A percentile compares a stretch with the other conserved stretches of the same genome.
phyloP scores from a whole-genome alignment of 2,797 vertebrate genomes.

The Muraenolepis orangiensis region DNA sequence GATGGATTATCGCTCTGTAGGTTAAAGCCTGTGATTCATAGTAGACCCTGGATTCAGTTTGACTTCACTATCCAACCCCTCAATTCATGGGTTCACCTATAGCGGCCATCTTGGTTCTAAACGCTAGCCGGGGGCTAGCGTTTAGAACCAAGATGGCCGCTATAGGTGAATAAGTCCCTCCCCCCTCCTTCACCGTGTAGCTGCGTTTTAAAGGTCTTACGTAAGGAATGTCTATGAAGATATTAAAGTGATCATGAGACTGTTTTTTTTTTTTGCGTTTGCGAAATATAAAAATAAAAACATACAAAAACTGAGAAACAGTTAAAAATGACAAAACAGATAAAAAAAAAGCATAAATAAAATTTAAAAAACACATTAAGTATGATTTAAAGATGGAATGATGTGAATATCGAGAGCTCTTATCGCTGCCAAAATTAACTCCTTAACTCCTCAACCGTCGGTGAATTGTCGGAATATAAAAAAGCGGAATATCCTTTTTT shows the following conservation, averaged over 20 bases:
- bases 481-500: conserved; percentile 62
- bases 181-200: no score
- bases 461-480: conserved; percentile 72
- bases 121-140: no score
- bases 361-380: conserved; percentile 51
- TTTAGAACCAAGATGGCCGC: conserved; percentile 29
- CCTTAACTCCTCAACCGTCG: conserved; percentile 56
- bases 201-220: neutral
- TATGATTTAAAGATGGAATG: conserved; percentile 34
- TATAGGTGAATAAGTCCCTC: conserved; percentile 23
- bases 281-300: neutral
- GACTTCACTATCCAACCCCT: no score
- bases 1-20: conserved; percentile 19
- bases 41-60: no score
- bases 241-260: conserved; percentile 50
- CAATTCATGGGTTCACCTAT: conserved; percentile 24
- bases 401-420: conserved; percentile 53
- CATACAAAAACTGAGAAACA: conserved; percentile 40
- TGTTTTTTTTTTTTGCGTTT: neutral
- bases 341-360: conserved; percentile 68
- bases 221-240: conserved; percentile 66
- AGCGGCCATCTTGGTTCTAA: conserved; percentile 1
- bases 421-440: conserved; percentile 31
- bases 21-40: no score
- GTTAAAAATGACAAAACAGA: conserved; percentile 54